phyloP scores from a whole-genome alignment of 2,113 vertebrate species.

The Nothoprocta perdicaria region DNA sequence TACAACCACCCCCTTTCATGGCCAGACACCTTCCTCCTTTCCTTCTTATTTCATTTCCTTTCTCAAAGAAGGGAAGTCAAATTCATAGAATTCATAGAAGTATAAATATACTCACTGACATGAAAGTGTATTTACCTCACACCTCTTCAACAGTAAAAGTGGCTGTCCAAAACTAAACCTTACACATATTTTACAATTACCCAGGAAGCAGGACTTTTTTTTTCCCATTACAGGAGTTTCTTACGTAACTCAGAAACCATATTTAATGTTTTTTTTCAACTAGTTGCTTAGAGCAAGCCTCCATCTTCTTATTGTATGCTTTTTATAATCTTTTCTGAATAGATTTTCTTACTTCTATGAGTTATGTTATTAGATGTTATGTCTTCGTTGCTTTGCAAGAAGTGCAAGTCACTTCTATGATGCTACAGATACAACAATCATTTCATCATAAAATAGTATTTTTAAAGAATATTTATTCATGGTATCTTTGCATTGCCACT shows the following conservation, averaged over 20 bases:
- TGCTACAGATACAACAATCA: not conserved
- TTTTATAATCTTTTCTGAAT: accelerated
- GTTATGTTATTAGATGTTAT: not conserved
- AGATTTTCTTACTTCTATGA: not conserved
- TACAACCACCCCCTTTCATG: not conserved
- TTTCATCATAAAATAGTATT: not conserved
- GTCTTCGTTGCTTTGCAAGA: not conserved
- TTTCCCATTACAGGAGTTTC: not conserved
- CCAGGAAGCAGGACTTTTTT: not conserved
- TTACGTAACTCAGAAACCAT: not conserved
- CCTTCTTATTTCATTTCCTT: not conserved
- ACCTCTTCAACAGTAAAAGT: not conserved
- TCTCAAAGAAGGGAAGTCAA: not conserved
- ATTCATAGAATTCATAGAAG: not conserved
- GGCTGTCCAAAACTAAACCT: not conserved
- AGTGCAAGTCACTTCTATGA: not conserved
- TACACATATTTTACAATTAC: not conserved
- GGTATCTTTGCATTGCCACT: not conserved
- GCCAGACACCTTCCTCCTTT: not conserved
- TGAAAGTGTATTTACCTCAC: not conserved
- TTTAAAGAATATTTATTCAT: not conserved
- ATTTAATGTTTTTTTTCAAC: not conserved
- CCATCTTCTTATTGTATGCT: not conserved
- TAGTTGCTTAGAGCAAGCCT: not conserved
- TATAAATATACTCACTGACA: not conserved